A percentile compares a stretch with the other conserved stretches of the same genome.
phyloP scores from a whole-genome alignment of 2,888 invertebrate genomes.

The Pollenia angustigena region DNA sequence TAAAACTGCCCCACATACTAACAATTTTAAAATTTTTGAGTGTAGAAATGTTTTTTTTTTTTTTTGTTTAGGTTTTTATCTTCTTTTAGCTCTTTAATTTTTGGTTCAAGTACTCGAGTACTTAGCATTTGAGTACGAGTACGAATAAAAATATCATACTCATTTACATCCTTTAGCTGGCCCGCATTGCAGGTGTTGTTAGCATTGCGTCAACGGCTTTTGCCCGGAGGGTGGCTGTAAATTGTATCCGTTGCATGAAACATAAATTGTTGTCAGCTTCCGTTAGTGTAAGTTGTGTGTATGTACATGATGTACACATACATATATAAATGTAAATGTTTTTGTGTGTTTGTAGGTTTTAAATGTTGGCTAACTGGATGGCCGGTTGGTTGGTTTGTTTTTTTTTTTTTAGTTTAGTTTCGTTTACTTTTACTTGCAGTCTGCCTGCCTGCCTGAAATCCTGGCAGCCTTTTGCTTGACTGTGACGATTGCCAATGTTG shows the following conservation, averaged over 20 bases:
- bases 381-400: conserved; percentile 46
- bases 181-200: conserved; percentile 73
- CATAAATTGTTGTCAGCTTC: conserved; percentile 83
- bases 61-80: conserved; percentile 26
- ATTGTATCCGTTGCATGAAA: conserved; percentile 81
- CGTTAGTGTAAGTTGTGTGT: conserved; percentile 67
- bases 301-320: not conserved
- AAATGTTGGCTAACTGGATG: conserved; percentile 51
- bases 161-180: conserved; percentile 69
- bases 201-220: conserved; percentile 70
- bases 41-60: not conserved
- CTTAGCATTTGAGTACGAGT: conserved; percentile 60
- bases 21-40: conserved; percentile 20
- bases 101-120: conserved; percentile 61
- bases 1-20: conserved; percentile 26
- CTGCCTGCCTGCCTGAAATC: conserved; percentile 13
- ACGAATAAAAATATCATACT: conserved; percentile 55
- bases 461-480: conserved; percentile 8
- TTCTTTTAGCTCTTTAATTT: conserved; percentile 24
- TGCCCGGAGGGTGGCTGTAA: conserved; percentile 79
- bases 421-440: conserved; percentile 37
- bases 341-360: not conserved
- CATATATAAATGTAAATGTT: not conserved
- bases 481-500: conserved; percentile 51
- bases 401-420: conserved; percentile 36